Evolutionary conservation across 2,797 vertebrate genomes (phyloP), one percentile per base, ranked within the genome.

Genomic region (Manis crassicaudata): DNA sequence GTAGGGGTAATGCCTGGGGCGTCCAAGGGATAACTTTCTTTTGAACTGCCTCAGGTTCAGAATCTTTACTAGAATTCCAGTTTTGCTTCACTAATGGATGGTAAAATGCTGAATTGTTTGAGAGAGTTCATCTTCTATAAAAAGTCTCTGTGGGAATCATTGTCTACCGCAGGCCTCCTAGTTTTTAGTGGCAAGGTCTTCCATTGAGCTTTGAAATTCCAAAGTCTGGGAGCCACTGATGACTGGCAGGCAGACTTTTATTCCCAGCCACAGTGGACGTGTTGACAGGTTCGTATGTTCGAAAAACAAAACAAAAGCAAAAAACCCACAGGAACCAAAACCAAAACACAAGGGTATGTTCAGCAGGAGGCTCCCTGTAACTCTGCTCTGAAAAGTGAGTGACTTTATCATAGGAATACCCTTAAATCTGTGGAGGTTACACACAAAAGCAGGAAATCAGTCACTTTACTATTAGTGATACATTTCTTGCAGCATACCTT

Each of bases 191-290:
- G 82, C n/a, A 37, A 81, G 37, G 43, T 70, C 46, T 73, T 93
- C 87, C 35, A 75, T 23, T 72, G 90, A 93, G 77, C 60, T 65
- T 96, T 94, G 92, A 75, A 82, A 89, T 65, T 60, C 17, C 29
- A 21, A n/a, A 89, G 40, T 81, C 52, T 76, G 54, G 18, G 79
- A 68, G 68, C n/a, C n/a, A 50, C 43, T 32, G 70, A 76, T 50
- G 40, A 81, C 50, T 35, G 35, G 35, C 82, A 84, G 52, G 35
- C 43, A 43, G 25, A 2, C 43, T 85, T 89, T 87, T 60, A 91
- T 87, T 93, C 37, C 67, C 58, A 95, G 79, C 21, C 46, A 77
- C 18, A 73, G 0, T 70, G 32, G 23, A 35, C 14, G 7, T 67
- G 63, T 46, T 75, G 76, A 90, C 81, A 96, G 63, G 79, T 82